Evolutionary conservation across 1,140 invertebrate genomes (phyloP).

Genomic region (Himalopsyche phryganea): DNA sequence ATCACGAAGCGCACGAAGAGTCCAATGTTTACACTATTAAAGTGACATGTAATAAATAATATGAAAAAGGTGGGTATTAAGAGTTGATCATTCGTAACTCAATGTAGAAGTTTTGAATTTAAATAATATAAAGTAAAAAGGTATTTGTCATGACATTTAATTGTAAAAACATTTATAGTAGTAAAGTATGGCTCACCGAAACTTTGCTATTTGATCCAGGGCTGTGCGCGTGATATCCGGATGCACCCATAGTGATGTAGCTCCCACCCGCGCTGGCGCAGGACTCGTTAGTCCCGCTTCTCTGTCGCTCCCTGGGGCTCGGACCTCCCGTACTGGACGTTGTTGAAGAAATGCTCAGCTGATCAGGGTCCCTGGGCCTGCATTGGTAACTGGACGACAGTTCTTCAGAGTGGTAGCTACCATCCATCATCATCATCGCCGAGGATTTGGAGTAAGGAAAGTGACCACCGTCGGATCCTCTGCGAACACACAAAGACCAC

Average conservation of each 20-base stretch:
- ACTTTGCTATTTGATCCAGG: constrained; percentile 47
- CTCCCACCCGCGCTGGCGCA: constrained; percentile 36
- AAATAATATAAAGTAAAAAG: no score
- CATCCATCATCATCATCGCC: constrained; percentile 31
- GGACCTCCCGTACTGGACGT: constrained; percentile 45
- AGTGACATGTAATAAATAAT: no score
- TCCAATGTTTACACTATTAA: no score
- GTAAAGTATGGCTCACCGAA: constrained; percentile 48
- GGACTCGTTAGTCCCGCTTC: constrained; percentile 32
- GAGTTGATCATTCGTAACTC: no score
- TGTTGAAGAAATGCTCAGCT: constrained; percentile 45
- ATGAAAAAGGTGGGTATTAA: no score
- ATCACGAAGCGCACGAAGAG: no score
- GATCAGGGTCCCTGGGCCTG: constrained; percentile 39
- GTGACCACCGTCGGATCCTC: constrained; percentile 31
- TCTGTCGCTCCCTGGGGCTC: constrained; percentile 39
- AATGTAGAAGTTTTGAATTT: no score
- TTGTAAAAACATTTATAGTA: no score
- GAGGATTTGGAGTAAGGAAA: constrained; percentile 32
- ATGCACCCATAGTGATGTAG: constrained; percentile 44
- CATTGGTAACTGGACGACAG: constrained; percentile 31
- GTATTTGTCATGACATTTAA: no score
- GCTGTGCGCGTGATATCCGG: constrained; percentile 39
- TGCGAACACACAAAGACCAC: constrained; percentile 31
- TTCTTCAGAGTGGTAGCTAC: constrained; percentile 32